Evolutionary conservation across 2,797 vertebrate species (phyloP), one percentile per base, ranked within the genome.

Genomic region (Enteromius afrohamiltoni): DNA sequence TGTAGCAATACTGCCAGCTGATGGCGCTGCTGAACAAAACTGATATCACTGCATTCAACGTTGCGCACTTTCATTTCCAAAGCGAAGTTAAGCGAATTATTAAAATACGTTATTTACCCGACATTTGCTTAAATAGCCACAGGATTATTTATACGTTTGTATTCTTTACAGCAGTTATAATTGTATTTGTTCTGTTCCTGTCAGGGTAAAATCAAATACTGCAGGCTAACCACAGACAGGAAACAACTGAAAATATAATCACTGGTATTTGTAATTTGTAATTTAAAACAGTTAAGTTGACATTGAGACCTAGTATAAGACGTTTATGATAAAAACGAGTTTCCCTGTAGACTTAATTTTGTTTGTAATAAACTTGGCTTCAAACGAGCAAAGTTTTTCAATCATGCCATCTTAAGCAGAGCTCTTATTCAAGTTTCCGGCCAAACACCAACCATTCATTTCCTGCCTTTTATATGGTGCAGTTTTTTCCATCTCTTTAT

Each of bases 1-100:
- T 49, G 13, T 16, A 19, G 2, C 16, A 14, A 4, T 51, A 31
- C 67, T 79, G 21, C 19, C 64, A 68, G 62, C 5, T 53, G 47
- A 68, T 40, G 77, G 29, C 40, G 47, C 77, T 68, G 77, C 68
- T n/a, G 31, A 68, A 7, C 37, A 21, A 78, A 80, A 62, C 68
- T 17, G 51, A 80, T 45, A 70, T 37, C 51, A 80, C 19, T 45
- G 37, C 67, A 31, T 26, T 23, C 51, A 19, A 71, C 40, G 53
- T 80, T 47, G 53, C 68, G 37, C 53, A 71, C 26, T 71, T 71
- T 37, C n/a, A 23, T 71, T 80, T 34, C 31, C 9, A 45, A 3
- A 23, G 21, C 19, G 10, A 6, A 3, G 21, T 40, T 10, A 31
- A 21, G 10, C 17, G 0, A 47, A 31, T 29, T 0, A 29, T 29